Base-by-base conservation (phyloP, 92 coral and sea anemone genomes). In the Pocillopora meandrina region DNA sequence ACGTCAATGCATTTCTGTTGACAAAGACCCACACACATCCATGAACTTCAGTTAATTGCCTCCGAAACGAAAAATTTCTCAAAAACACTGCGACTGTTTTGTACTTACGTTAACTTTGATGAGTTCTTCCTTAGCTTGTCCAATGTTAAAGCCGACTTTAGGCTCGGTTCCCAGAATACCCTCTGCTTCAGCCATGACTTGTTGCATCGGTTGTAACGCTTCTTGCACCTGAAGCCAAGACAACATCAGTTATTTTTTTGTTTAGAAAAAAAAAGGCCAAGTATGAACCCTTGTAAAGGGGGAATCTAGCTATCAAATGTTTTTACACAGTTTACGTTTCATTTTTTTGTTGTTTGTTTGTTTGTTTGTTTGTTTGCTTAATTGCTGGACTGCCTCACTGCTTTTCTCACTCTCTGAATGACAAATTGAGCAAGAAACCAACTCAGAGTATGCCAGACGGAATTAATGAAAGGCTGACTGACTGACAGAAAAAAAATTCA, bases 181-280 rank as follows among this genome's bases (percentile, higher is more conserved):
- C 60, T 93, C 98, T 16, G 98, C 98, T 33, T 90, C 89, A 63
- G 83, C 78, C 98, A 94, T 94, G 13, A 93, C 98, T 58, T 92
- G 92, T 65, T 94, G 98, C 98, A 94, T 92, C 19, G 98, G 98
- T 47, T 89, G 89, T 93, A 94, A 85, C 11, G 85, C 98, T 65
- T 94, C 98, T 58, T 85, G 92, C 12, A 94, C 90, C 82, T 94
- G 83, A 47, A 33, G 52, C 52, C 52, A 7, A 42, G 52, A 42
- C 7, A 42, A 42, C 52, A 81, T 59, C 8, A 65, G 62, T 12
- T 65, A 65, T 65, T n/a, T 65, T n/a, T 19, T n/a, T 64, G 0
- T 0, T 26, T 7, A 1, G 0, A 7, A 3, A 42, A 42, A 42
- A 42, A 42, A 42, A 42, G 7, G 49, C 7, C 7, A 42, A 2